These are phyloP conservation scores for Balearica regulorum DNA, from an alignment of 2,797 vertebrate species.

Conservation along the genomic window DNA sequence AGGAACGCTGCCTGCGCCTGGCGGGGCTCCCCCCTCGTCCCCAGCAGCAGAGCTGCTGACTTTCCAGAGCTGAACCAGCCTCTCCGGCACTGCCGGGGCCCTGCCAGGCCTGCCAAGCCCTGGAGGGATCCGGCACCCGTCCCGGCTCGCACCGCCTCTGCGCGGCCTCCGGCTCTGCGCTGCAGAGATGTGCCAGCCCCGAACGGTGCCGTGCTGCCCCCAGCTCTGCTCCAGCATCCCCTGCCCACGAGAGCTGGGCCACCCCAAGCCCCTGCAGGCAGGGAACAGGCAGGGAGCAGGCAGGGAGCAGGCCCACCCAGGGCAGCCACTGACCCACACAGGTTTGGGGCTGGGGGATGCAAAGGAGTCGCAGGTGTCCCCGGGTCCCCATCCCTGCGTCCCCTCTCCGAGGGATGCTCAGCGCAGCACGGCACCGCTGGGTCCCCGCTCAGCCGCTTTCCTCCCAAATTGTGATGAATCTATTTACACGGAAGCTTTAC, in stretches of 20 bases:
- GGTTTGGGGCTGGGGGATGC: background rate
- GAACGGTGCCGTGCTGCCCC: background rate
- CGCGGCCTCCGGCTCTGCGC: rapidly evolving
- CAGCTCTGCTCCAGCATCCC: background rate
- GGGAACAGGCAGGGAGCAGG: background rate
- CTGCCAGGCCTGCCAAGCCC: background rate
- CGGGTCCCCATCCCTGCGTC: background rate
- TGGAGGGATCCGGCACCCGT: background rate
- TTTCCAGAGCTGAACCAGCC: background rate
- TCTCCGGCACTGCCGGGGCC: background rate
- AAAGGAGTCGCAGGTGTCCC: rapidly evolving
- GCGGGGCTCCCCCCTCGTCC: background rate
- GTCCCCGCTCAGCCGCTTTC: background rate
- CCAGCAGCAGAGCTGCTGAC: background rate
- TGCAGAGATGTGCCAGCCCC: background rate
- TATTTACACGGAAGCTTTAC: background rate
- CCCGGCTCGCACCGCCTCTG: background rate
- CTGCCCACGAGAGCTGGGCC: rapidly evolving
- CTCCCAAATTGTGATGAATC: slow-evolving; percentile 11
- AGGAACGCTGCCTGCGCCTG: background rate
- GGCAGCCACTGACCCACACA: rapidly evolving
- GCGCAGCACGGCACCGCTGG: rapidly evolving
- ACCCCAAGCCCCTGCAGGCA: rapidly evolving
- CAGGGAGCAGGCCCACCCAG: background rate
- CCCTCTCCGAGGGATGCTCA: background rate